phyloP scores from a whole-genome alignment of 2,888 invertebrate species.

The Gerris lacustris region DNA sequence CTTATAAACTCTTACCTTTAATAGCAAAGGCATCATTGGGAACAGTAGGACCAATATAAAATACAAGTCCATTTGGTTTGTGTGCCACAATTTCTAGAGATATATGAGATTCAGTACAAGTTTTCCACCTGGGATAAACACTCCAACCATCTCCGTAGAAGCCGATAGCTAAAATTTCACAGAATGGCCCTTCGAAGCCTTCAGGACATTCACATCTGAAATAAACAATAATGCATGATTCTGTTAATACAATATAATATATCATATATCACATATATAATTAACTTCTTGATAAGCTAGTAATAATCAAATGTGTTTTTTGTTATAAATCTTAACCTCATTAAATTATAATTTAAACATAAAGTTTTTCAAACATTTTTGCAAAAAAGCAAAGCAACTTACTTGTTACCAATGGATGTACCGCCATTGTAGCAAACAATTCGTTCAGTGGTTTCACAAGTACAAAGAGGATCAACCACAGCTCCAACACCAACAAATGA shows the following conservation, averaged over 20 bases:
- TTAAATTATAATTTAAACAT: no score
- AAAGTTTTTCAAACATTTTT: no score
- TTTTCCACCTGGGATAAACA: conserved; percentile 74
- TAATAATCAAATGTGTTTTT: no score
- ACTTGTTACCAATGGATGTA: conserved; percentile 35
- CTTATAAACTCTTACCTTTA: conserved; percentile 41
- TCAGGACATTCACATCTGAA: conserved; percentile 30
- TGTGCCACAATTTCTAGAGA: conserved; percentile 69
- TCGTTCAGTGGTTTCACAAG: conserved; percentile 43
- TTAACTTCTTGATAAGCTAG: no score
- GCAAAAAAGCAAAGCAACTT: conserved; percentile 2
- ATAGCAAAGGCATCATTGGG: conserved; percentile 49
- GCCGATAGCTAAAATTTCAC: conserved; percentile 76
- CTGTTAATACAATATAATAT: no score
- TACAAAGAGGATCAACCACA: conserved; percentile 65
- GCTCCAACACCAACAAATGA: conserved; percentile 89
- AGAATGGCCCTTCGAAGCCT: conserved; percentile 72
- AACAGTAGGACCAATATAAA: conserved; percentile 76
- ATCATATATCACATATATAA: no score
- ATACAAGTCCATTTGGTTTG: conserved; percentile 65
- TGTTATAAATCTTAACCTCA: no score
- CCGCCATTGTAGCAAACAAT: conserved; percentile 67
- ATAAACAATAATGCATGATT: not conserved
- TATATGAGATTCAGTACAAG: conserved; percentile 73
- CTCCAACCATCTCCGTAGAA: conserved; percentile 89